These are phyloP conservation scores for Alethe castanea DNA, from an alignment of 2,113 vertebrate species.

Conservation along the genomic window DNA sequence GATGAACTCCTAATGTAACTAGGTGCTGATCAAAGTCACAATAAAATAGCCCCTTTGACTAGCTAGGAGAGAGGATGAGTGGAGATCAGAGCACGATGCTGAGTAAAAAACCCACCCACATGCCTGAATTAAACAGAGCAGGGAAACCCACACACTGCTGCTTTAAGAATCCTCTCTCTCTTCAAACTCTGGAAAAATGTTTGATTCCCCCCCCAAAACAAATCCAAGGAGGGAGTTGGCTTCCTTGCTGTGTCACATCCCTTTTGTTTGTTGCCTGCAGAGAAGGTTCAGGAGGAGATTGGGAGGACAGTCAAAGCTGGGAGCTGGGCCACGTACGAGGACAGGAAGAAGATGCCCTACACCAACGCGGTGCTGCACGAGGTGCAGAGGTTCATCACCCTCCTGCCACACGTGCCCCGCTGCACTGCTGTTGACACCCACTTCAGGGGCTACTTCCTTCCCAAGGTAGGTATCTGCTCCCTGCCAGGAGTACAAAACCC, in stretches of 20 bases:
- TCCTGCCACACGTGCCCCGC: constrained; percentile 73
- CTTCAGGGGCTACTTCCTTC: constrained; percentile 74
- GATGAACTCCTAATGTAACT: neutral
- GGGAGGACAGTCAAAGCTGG: constrained; percentile 26
- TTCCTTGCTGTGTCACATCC: neutral
- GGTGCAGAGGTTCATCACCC: constrained; percentile 85
- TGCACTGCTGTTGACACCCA: constrained; percentile 41
- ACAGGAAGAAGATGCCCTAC: constrained; percentile 74
- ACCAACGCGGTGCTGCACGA: constrained; percentile 87
- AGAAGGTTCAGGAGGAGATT: constrained; percentile 73
- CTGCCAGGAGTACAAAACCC: neutral
- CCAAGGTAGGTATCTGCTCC: constrained; percentile 65
- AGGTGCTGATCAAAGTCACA: neutral
- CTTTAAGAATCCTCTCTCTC: neutral
- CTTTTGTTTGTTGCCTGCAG: constrained; percentile 23
- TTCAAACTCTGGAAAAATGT: neutral
- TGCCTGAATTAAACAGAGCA: neutral
- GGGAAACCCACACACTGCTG: neutral
- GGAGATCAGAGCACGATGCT: neutral
- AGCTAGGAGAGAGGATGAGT: neutral
- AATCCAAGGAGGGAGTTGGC: neutral
- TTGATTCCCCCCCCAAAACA: neutral
- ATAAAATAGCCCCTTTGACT: neutral
- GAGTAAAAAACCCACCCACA: neutral
- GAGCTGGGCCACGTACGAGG: constrained; percentile 44